Conservation (phyloP, 1,140 invertebrate species). For the Micrasema longulum region DNA sequence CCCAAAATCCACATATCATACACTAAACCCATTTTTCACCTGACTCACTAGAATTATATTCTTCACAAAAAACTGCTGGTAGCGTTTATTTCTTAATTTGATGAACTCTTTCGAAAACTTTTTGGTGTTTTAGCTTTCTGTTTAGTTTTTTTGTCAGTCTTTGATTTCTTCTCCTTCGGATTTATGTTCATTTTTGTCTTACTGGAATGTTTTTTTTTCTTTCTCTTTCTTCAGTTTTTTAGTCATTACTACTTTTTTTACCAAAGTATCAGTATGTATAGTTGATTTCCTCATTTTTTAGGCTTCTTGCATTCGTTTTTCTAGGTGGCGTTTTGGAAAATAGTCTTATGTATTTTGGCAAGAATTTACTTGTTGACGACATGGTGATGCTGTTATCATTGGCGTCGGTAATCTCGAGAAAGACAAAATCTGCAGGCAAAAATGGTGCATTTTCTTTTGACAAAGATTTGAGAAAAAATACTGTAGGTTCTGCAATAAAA, state of each 20-base stretch:
- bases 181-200: no score
- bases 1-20: neutral
- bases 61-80: neutral
- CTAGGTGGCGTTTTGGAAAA: conserved; percentile 3
- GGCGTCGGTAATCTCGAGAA: neutral
- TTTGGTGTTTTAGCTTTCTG: conserved; percentile 9
- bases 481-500: no score
- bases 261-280: conserved; percentile 2
- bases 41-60: neutral
- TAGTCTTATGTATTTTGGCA: neutral
- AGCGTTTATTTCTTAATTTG: neutral
- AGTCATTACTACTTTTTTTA: neutral
- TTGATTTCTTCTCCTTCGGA: neutral
- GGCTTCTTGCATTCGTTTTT: neutral
- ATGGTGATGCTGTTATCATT: no score
- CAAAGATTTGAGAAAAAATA: no score
- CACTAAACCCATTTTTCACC: conserved; percentile 8
- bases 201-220: neutral
- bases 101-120: conserved; percentile 3
- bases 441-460: no score
- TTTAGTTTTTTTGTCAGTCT: conserved; percentile 1
- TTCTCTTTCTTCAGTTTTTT: conserved; percentile 12
- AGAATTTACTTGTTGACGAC: no score
- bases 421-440: no score
- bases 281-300: conserved; percentile 14